A percentile compares a stretch with the other conserved stretches of the same genome.
Evolutionary conservation across 2,113 vertebrate genomes (phyloP).

Genomic region (Axis porcinus): DNA sequence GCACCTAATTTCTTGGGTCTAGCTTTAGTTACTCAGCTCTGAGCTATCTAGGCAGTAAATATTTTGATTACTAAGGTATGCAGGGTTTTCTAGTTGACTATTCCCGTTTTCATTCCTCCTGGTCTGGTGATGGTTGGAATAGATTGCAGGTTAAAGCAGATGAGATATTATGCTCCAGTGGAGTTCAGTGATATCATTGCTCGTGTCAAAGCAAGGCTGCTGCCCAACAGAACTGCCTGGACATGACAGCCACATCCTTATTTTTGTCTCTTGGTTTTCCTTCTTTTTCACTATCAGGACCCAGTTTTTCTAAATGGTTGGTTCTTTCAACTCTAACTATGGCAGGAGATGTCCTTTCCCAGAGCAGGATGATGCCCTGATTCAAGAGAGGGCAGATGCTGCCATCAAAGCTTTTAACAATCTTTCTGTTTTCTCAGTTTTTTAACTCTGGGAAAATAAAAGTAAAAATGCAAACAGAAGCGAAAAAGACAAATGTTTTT

Average conservation of each 20-base stretch:
- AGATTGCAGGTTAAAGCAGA: neutral
- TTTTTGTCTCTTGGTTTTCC: neutral
- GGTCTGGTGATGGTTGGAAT: neutral
- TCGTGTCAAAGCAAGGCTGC: neutral
- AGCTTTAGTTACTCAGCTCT: neutral
- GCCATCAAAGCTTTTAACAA: neutral
- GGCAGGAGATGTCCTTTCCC: neutral
- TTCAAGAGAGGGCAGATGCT: neutral
- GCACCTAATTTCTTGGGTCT: neutral
- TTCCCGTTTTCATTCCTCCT: neutral
- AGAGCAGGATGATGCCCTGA: fast-evolving
- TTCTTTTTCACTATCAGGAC: neutral
- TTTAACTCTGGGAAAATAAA: neutral
- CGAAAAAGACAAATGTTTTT: neutral
- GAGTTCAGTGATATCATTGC: neutral
- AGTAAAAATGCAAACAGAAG: neutral
- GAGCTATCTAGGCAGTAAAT: neutral
- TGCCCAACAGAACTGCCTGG: neutral
- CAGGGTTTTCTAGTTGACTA: neutral
- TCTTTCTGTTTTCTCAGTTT: neutral
- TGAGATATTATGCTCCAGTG: neutral
- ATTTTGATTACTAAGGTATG: neutral
- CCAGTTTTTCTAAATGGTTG: neutral
- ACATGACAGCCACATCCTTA: fast-evolving
- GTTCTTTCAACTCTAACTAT: neutral